Conservation (phyloP, 2,888 invertebrate genomes). For the Mythimna lalbum region DNA sequence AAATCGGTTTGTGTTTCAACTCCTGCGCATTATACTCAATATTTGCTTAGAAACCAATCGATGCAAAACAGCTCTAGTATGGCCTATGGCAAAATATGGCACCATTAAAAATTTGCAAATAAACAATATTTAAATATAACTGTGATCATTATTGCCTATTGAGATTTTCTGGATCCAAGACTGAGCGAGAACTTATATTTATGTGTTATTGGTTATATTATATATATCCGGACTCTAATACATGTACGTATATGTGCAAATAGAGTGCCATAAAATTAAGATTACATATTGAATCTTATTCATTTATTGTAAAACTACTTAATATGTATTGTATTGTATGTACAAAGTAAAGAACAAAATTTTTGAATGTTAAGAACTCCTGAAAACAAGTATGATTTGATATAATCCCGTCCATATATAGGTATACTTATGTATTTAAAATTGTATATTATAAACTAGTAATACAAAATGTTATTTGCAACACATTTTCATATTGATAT, state of each 20-base stretch:
- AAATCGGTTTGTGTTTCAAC: background rate
- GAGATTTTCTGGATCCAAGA: constrained; percentile 89
- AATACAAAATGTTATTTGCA: constrained; percentile 32
- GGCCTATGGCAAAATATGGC: constrained; percentile 77
- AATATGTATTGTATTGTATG: constrained; percentile 68
- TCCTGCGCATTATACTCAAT: constrained; percentile 28
- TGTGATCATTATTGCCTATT: constrained; percentile 88
- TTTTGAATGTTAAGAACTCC: constrained; percentile 52
- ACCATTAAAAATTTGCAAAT: constrained; percentile 78
- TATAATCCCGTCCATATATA: constrained; percentile 61
- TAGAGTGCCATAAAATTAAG: constrained; percentile 84
- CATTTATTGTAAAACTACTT: constrained; percentile 63
- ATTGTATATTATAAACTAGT: constrained; percentile 44
- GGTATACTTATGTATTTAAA: constrained; percentile 53
- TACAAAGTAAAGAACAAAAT: constrained; percentile 66
- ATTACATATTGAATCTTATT: constrained; percentile 74
- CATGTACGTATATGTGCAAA: constrained; percentile 79
- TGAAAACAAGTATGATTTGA: constrained; percentile 58
- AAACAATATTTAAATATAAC: constrained; percentile 72
- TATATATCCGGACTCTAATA: constrained; percentile 75
- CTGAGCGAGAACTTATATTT: constrained; percentile 80
- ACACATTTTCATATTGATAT: constrained; percentile 60
- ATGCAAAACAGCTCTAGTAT: constrained; percentile 60
- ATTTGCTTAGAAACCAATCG: constrained; percentile 48
- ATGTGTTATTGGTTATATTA: constrained; percentile 71